phyloP scores from a whole-genome alignment of 2,888 invertebrate species.

The Sinopyrophorus schimmeli region DNA sequence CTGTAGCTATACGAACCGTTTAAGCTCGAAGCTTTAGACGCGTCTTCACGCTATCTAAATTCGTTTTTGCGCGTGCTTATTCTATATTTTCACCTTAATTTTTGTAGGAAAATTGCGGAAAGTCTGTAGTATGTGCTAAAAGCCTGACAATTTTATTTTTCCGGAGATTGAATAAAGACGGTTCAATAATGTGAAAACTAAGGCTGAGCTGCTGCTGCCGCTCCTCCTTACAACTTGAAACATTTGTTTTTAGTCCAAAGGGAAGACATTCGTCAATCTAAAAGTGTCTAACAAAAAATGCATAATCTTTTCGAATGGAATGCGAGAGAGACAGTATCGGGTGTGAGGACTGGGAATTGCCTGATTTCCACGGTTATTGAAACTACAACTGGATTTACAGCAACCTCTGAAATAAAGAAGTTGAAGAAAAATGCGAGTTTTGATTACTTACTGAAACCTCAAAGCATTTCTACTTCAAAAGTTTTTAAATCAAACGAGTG shows the following conservation, averaged over 20 bases:
- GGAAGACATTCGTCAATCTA: conserved; percentile 29
- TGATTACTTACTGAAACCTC: conserved; percentile 32
- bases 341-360: conserved; percentile 53
- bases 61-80: conserved; percentile 24
- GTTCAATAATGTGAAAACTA: conserved; percentile 16
- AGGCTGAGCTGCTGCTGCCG: conserved; percentile 1
- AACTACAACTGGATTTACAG: conserved; percentile 46
- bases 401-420: conserved; percentile 34
- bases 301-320: conserved; percentile 40
- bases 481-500: conserved; percentile 32
- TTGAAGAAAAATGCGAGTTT: conserved; percentile 31
- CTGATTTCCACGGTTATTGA: conserved; percentile 52
- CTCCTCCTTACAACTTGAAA: conserved; percentile 12
- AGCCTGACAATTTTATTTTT: conserved; percentile 28
- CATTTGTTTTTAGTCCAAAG: conserved; percentile 18
- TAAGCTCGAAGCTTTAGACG: conserved; percentile 21
- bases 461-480: conserved; percentile 31
- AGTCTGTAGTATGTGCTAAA: conserved; percentile 24
- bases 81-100: conserved; percentile 22
- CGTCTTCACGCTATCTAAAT: conserved; percentile 30
- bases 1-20: conserved; percentile 16
- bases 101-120: conserved; percentile 13
- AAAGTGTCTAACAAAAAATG: conserved; percentile 36
- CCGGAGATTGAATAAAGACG: conserved; percentile 16
- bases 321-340: conserved; percentile 41